Percentiles rank a stretch among this genome's conserved stretches.
Evolutionary conservation across 2,888 invertebrate species (phyloP).

Genomic region (Tortrix viridana): DNA sequence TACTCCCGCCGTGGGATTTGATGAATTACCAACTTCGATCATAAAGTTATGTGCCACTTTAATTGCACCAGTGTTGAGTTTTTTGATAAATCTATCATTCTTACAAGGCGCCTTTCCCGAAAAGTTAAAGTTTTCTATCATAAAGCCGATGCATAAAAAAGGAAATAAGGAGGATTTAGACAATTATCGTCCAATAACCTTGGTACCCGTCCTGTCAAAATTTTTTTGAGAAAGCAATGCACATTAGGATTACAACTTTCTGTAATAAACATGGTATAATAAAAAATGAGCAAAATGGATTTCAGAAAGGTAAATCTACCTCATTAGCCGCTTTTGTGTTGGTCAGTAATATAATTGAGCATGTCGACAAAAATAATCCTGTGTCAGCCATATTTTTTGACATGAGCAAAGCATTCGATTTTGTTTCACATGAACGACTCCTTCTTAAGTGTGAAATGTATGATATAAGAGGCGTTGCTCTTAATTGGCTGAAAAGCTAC

Average conservation of each 20-base stretch:
- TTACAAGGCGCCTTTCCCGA: slow-evolving; percentile 6
- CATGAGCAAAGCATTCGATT: slow-evolving; percentile 22
- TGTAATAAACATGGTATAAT: slow-evolving; percentile 7
- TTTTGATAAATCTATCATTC: slow-evolving; percentile 23
- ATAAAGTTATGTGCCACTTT: background rate
- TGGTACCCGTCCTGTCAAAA: slow-evolving; percentile 4
- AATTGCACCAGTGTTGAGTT: background rate
- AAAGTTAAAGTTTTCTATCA: slow-evolving; percentile 6
- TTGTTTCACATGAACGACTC: slow-evolving; percentile 11
- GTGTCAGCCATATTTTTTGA: slow-evolving; percentile 8
- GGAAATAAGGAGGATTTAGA: slow-evolving; percentile 1
- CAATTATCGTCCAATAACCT: slow-evolving; percentile 20
- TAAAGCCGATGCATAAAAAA: slow-evolving; percentile 17
- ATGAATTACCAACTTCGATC: background rate
- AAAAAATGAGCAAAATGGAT: slow-evolving; percentile 16
- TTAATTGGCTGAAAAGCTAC: background rate
- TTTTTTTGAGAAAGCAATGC: slow-evolving; percentile 26
- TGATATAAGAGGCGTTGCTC: background rate
- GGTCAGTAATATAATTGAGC: background rate
- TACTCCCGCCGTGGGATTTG: background rate
- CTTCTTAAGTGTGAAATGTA: slow-evolving; percentile 11
- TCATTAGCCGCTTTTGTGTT: slow-evolving; percentile 14
- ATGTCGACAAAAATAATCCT: slow-evolving; percentile 8
- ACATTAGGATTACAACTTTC: slow-evolving; percentile 9
- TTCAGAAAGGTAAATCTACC: slow-evolving; percentile 7